Evolutionary conservation across 2,113 vertebrate genomes (phyloP).

Genomic region (Hyaena hyaena): DNA sequence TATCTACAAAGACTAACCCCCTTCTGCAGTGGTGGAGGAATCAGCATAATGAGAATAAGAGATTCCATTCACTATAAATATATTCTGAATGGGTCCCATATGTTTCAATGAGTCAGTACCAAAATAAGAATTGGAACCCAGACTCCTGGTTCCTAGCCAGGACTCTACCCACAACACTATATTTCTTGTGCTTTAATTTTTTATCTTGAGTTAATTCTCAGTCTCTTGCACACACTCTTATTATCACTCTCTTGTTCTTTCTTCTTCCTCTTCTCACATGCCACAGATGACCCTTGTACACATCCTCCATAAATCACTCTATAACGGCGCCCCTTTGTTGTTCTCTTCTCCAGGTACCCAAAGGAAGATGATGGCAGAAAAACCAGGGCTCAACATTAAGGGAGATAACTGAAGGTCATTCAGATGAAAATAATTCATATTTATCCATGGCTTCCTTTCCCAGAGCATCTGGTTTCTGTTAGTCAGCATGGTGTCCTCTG

Average conservation of each 20-base stretch:
- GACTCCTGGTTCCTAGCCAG: conserved; percentile 27
- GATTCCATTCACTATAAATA: neutral
- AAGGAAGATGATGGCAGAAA: conserved; percentile 58
- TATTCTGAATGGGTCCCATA: conserved; percentile 49
- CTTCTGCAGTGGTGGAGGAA: neutral
- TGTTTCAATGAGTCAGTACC: conserved; percentile 49
- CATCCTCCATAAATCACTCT: conserved; percentile 71
- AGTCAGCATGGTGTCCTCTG: conserved; percentile 76
- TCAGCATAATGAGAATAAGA: neutral
- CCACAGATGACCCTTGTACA: conserved; percentile 63
- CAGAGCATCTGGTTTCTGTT: conserved; percentile 78
- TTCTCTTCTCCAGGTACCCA: conserved; percentile 44
- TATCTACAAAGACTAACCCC: neutral
- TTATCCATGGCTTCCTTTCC: conserved; percentile 70
- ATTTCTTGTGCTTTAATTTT: conserved; percentile 59
- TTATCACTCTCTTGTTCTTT: neutral
- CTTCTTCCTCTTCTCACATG: conserved; percentile 37
- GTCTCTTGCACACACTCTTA: neutral
- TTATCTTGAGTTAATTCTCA: conserved; percentile 42
- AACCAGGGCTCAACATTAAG: conserved; percentile 46
- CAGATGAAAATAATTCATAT: conserved; percentile 78
- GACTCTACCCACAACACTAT: neutral
- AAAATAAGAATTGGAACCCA: conserved; percentile 58
- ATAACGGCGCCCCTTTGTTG: conserved; percentile 51
- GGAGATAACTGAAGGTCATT: conserved; percentile 76